Evolutionary conservation across 2,113 vertebrate genomes (phyloP).

Genomic region (Pomatostomus ruficeps): DNA sequence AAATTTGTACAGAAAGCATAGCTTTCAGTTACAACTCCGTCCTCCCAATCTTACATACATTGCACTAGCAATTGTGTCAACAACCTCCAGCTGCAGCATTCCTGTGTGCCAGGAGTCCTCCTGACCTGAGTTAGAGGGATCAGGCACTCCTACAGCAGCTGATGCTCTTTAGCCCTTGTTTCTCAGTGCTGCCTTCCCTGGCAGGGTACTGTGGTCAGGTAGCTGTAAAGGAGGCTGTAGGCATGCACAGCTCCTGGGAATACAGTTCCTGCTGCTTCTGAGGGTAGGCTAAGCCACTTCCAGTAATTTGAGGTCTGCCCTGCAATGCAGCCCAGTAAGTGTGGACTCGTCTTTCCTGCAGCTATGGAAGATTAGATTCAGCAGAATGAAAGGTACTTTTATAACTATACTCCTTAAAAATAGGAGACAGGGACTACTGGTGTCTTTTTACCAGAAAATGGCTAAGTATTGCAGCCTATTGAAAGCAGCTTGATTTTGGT

Average conservation of each 20-base stretch:
- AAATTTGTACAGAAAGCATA: background rate
- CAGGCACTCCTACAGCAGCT: background rate
- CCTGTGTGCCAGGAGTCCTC: background rate
- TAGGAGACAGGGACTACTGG: background rate
- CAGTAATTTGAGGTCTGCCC: background rate
- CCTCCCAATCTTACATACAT: background rate
- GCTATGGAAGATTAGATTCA: background rate
- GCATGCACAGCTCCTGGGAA: background rate
- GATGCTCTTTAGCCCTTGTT: background rate
- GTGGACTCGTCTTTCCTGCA: background rate
- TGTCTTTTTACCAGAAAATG: background rate
- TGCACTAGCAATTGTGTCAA: background rate
- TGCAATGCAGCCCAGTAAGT: background rate
- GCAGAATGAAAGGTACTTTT: background rate
- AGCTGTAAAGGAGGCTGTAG: background rate
- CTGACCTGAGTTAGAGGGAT: background rate
- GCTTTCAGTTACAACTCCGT: background rate
- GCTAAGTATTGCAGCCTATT: background rate
- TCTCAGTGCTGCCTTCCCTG: background rate
- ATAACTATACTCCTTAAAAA: background rate
- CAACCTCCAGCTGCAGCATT: background rate
- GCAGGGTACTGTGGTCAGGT: background rate
- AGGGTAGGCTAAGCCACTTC: background rate
- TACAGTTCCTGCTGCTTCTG: background rate
- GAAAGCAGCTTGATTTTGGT: background rate